Base-by-base conservation (phyloP, 2,113 vertebrate genomes). In the Thomomys bottae region DNA sequence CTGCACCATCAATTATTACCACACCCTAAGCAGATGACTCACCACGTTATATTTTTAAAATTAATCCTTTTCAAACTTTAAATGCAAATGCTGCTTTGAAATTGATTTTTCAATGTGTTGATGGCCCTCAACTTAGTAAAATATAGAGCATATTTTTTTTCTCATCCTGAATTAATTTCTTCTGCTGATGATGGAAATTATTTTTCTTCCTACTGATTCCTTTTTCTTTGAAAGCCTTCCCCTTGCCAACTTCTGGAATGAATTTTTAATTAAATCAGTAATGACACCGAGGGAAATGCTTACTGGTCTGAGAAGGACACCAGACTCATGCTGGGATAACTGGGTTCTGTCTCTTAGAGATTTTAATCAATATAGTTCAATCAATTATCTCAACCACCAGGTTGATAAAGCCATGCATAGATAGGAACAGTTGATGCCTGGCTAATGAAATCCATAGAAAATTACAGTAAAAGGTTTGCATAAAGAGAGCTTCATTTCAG, bases 61-160 rank as follows among this genome's bases (percentile, higher is more conserved):
- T 40, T 70, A 87, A 85, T 92, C 40, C 49, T 93, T 87, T 79
- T 17, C 64, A 54, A 63, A 66, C 10, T 84, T 23, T 6, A 54
- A 2, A 28, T 63, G 21, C 73, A 63, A 24, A 18, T 59, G 42
- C 82, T 86, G 79, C 66, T 94, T 88, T 85, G 77, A 82, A 87
- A 88, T 85, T 76, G 90, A 70, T 87, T 88, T 91, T 38, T 94
- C 40, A 59, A 12, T 71, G 6, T 70, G 59, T 82, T 54, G 38
- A 80, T 92, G 79, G 42, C 64, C 34, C 30, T 79, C 38, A 23
- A 32, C 20, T 54, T 28, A 20, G 36, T 34, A 20, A 85, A n/a
- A 78, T 78, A 54, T 34, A 66, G 54, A 36, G 40, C 57, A 6
- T 3, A 3, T 23, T 18, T 71, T 30, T 81, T 87, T 85, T 18